Conservation (phyloP, 2,797 vertebrate genomes). For the Xiphorhynchus erythropygius region DNA sequence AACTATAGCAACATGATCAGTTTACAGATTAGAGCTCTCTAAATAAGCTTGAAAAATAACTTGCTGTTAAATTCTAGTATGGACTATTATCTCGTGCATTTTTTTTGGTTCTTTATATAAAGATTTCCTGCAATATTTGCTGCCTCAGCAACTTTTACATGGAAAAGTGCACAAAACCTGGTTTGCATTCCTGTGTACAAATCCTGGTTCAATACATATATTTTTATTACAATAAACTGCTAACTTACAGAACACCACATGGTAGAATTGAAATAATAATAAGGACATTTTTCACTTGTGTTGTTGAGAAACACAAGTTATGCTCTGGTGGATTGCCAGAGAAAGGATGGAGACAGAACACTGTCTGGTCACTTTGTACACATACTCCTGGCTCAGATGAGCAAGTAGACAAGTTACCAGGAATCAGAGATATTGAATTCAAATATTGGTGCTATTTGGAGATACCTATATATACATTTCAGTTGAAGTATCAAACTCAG, state of each 20-base stretch:
- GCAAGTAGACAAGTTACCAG: background rate
- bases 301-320: background rate
- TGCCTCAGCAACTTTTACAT: background rate
- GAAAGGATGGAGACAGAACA: background rate
- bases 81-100: background rate
- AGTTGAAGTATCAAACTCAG: background rate
- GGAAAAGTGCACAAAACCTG: background rate
- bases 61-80: conserved; percentile 5
- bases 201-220: background rate
- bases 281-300: background rate
- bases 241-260: background rate
- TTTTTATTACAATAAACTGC: background rate
- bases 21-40: conserved; percentile 51
- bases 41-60: conserved; percentile 48
- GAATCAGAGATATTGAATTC: background rate
- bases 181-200: background rate
- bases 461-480: background rate
- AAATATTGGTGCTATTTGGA: background rate
- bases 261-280: background rate
- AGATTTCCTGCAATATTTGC: background rate
- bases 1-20: conserved; percentile 62
- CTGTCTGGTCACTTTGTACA: background rate
- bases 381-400: background rate
- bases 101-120: background rate
- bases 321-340: background rate